Evolutionary conservation across 1,140 invertebrate species (phyloP), one percentile per base, ranked within the genome.

Genomic region (Platyura marginata): DNA sequence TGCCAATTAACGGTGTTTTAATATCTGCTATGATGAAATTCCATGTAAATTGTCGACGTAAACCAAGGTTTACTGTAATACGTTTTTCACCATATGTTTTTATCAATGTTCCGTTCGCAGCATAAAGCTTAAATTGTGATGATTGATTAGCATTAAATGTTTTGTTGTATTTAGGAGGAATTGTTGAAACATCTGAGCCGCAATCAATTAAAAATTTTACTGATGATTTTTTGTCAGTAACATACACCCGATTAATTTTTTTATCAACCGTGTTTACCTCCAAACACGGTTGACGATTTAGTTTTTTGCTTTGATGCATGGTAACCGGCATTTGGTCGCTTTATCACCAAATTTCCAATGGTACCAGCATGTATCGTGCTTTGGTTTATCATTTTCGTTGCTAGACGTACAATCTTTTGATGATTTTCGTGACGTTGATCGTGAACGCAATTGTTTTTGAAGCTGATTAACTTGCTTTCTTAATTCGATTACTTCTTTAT

Each of bases 1-100:
- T 57, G 22, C 60, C 60, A 0, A 64, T 49, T 2, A 64, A 62
- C 2, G 63, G 50, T 25, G 53, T 52, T 0, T 40, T 36, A 0
- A 62, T 55, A 22, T 57, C 54, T 2, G 60, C 60, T 2, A 66
- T 44, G 10, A 61, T 49, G 38, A 65, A 66, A 6, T 43, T 25
- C 61, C 58, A 65, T 16, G 23, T 35, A 32, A 56, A 57, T n/a
- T 48, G 41, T 33, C 58, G 49, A 8, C 49, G 46, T 2, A 54
- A 38, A 5, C 54, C 55, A 1, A 64, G 38, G 41, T 62, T 48
- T 0, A 63, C 42, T 13, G 44, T 37, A 2, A 62, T 25, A 3
- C 49, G 54, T 21, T 46, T 46, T 16, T 47, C 45, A 4, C 59
- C 61, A 46, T 59, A 63, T 2, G 54, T 63, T 2, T 46, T 21